Conservation (phyloP, 1,140 invertebrate genomes). For the Rhynchophorus ferrugineus region DNA sequence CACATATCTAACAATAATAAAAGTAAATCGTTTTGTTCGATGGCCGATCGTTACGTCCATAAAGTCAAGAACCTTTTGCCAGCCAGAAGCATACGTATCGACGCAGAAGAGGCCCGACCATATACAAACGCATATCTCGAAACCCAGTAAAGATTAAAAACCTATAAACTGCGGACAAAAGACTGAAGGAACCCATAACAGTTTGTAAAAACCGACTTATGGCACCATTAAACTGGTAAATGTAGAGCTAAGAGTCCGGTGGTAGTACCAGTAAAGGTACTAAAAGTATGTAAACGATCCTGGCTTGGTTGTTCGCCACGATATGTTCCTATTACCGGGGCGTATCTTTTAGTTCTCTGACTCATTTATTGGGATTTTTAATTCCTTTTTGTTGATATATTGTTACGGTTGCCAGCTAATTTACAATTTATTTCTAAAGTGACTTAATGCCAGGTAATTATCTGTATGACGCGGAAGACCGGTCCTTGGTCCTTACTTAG, state of each 20-base stretch:
- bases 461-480: too few species aligned
- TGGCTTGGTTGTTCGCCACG: conserved; percentile 2
- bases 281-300: conserved; percentile 21
- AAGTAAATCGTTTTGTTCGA: too few species aligned
- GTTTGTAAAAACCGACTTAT: conserved; percentile 26
- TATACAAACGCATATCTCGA: neutral
- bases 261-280: conserved; percentile 15
- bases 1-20: too few species aligned
- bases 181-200: conserved; percentile 20
- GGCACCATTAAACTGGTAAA: conserved; percentile 24
- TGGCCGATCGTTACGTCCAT: neutral
- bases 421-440: too few species aligned
- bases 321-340: conserved; percentile 5
- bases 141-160: conserved; percentile 21
- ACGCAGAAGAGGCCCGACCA: neutral
- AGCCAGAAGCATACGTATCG: neutral
- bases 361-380: neutral
- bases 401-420: too few species aligned
- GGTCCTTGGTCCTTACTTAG: too few species aligned
- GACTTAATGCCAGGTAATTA: too few species aligned
- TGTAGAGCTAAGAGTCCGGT: conserved; percentile 21
- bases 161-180: conserved; percentile 19
- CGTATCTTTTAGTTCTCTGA: neutral
- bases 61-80: neutral
- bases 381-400: too few species aligned